Evolutionary conservation across 1,140 invertebrate genomes (phyloP).

Genomic region (Archegozetes longisetosus): DNA sequence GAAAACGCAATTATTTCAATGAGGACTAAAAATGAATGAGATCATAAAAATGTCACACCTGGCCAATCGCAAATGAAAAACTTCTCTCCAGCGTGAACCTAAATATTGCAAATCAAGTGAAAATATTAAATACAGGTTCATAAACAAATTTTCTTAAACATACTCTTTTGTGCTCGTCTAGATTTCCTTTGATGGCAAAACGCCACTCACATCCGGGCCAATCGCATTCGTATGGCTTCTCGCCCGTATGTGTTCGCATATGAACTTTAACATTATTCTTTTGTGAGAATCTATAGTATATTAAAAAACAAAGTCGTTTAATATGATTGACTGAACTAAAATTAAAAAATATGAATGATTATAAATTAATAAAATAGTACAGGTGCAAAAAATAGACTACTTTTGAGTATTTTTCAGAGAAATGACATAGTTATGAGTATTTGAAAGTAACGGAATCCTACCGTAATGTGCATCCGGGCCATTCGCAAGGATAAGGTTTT

Average conservation of each 20-base stretch:
- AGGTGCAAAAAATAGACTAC: too few species aligned
- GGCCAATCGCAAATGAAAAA: constrained; percentile 47
- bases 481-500: constrained; percentile 43
- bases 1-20: neutral
- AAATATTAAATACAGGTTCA: neutral
- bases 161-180: neutral
- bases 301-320: neutral
- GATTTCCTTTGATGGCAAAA: constrained; percentile 34
- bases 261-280: constrained; percentile 43
- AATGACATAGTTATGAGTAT: too few species aligned
- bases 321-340: neutral
- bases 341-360: neutral
- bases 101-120: constrained; percentile 46
- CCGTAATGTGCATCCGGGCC: constrained; percentile 36
- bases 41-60: neutral
- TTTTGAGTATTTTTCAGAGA: too few species aligned
- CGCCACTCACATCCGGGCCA: constrained; percentile 40
- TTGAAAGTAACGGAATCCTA: too few species aligned
- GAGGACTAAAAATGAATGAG: constrained; percentile 2
- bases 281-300: constrained; percentile 10
- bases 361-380: constrained; percentile 47
- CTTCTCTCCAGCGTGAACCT: constrained; percentile 51
- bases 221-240: constrained; percentile 38
- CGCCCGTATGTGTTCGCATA: constrained; percentile 51
- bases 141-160: neutral